Base-by-base conservation (phyloP, 1,140 invertebrate species). In the Neuroterus valhalla region DNA sequence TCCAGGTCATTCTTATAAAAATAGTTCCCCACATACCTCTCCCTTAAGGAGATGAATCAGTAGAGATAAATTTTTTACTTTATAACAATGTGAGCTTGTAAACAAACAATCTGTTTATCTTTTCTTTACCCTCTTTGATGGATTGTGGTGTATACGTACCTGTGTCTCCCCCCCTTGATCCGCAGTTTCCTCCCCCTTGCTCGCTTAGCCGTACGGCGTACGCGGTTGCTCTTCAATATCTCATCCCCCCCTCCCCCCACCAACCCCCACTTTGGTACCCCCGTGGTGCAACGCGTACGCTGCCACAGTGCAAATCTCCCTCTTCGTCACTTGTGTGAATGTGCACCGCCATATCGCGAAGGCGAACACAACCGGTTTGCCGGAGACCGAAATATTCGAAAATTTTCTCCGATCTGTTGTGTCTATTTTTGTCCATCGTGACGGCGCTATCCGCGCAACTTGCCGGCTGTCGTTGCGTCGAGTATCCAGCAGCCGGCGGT, bases 261-360 rank as follows among this genome's bases (percentile, higher is more conserved):
- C 62, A 70, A 71, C 68, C 70, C 75, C 77, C 62, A 74, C 67
- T 17, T 48, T 15, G 50, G 46, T 44, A 72, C 76, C 81, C 81
- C 79, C 82, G 81, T 79, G 80, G 79, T 81, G 81, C 82, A 82
- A 79, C 78, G 84, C 81, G 83, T 78, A 81, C 81, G 79, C 77
- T 79, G 81, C 81, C 80, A 82, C 71, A 73, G 75, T 73, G 84
- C 77, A 75, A 78, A 81, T 78, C 78, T 69, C 76, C 77, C 81
- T 82, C 78, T 81, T 81, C 55, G 55, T 62, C 55, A 62, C 55
- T 55, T 14, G 52, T 55, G 52, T 55, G 17, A 48, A 48, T 26
- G 55, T 62, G 55, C 55, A 62, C 55, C 55, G 55, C 55, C 55
- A 62, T 62, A 62, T 62, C 55, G 55, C 55, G 26, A 62, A 62